Percentiles rank a stretch among this genome's conserved stretches.
These are phyloP conservation scores for Glaucidium brasilianum DNA, from an alignment of 2,113 vertebrate species.

Conservation along the genomic window DNA sequence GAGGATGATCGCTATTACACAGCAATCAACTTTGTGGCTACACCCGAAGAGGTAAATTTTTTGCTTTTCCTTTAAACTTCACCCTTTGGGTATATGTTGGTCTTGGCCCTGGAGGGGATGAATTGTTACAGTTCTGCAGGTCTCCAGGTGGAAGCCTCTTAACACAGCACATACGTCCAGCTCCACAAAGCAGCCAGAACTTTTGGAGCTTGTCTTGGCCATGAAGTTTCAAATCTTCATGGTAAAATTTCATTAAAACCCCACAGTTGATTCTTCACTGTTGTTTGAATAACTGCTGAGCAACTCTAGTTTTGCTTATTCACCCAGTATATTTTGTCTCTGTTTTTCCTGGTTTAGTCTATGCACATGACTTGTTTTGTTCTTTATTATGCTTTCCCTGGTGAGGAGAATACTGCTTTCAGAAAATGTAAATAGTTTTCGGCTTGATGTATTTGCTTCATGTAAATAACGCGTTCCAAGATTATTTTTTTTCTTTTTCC, in stretches of 20 bases:
- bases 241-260: neutral
- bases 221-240: neutral
- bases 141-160: neutral
- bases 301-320: neutral
- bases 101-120: rapidly evolving
- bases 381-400: neutral
- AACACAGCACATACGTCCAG: rapidly evolving
- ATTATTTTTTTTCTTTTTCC: neutral
- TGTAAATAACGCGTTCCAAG: neutral
- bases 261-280: neutral
- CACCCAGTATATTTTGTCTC: neutral
- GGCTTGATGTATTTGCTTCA: neutral
- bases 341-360: neutral
- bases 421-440: neutral
- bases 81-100: neutral
- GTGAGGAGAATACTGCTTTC: neutral
- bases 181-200: neutral
- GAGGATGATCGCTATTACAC: conserved; percentile 98
- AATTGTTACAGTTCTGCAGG: rapidly evolving
- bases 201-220: neutral
- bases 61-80: neutral
- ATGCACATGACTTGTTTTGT: rapidly evolving
- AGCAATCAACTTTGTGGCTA: conserved; percentile 98
- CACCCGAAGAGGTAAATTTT: conserved; percentile 90
- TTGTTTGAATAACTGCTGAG: neutral